A percentile compares a stretch with the other conserved stretches of the same genome.
phyloP scores from a whole-genome alignment of 2,113 vertebrate genomes.

The Podarcis cretensis region DNA sequence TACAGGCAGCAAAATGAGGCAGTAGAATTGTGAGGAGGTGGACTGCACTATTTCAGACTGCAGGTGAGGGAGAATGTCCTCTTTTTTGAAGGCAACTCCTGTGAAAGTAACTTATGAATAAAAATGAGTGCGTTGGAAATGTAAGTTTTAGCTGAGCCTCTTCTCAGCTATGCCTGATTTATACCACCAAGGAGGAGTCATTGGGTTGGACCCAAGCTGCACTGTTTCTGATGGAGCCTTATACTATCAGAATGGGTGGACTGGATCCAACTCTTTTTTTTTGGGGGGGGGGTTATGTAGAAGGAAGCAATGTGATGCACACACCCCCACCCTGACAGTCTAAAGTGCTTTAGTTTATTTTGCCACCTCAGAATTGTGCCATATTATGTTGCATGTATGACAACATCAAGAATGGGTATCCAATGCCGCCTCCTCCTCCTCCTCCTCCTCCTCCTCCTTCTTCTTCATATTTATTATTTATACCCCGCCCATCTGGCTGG shows the following conservation, averaged over 20 bases:
- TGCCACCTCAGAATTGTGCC: neutral
- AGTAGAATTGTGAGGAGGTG: neutral
- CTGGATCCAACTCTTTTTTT: too few relatives aligned
- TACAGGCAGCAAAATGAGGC: neutral
- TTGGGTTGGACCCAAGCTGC: neutral
- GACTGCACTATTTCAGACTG: neutral
- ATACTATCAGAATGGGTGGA: too few relatives aligned
- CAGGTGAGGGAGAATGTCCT: neutral
- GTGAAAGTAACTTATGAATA: neutral
- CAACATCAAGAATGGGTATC: slow-evolving; percentile 42
- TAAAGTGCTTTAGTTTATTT: neutral
- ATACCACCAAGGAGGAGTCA: neutral
- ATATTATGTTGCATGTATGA: neutral
- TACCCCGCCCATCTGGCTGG: too few relatives aligned
- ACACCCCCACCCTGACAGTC: neutral
- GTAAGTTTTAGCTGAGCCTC: neutral
- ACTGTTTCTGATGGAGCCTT: too few relatives aligned
- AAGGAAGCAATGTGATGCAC: neutral
- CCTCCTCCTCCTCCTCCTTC: too few relatives aligned
- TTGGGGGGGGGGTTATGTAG: too few relatives aligned
- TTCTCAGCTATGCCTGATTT: neutral
- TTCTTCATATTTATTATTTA: too few relatives aligned
- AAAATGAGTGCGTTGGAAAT: neutral
- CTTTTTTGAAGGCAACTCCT: too few relatives aligned
- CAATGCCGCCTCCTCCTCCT: too few relatives aligned